Base-by-base conservation (phyloP, 2,888 invertebrate genomes). In the Chaitophorus viminalis region DNA sequence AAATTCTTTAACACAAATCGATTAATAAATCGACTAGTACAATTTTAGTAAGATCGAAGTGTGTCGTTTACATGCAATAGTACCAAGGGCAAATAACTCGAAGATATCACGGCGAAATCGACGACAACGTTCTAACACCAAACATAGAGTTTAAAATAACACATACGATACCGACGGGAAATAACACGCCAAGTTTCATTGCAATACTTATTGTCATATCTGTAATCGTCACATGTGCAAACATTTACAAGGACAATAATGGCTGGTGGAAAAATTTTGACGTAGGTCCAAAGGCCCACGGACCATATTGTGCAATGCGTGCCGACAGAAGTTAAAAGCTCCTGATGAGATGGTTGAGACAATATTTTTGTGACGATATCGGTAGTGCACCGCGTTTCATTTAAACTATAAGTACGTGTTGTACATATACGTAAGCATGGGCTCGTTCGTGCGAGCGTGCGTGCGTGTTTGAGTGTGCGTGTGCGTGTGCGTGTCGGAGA, bases 281-380 rank as follows among this genome's bases (percentile, higher is more conserved):
- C 78, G 46, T 21, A 70, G 21, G 65, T 81, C 60, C n/a, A 79
- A 79, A 79, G 60, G 36, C 25, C 21, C 60, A 54, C 6, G 39
- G 25, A 78, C 25, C 31, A 29, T 31, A 78, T 46, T 3, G 46
- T 3, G 25, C 36, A 60, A 21, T 72, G 21, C 25, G 68, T 25
- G 8, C 46, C 0, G 25, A 2, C 25, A 46, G 25, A 70, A 70
- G 81, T 70, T 81, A 70, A 82, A 72, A 52, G 70, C 70, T 25
- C 39, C 68, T 11, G 29, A 39, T 46, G 46, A 81, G 25, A 33
- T 33, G 70, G 33, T 18, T 9, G 17, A 33, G 52, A 33, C 82
- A 72, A 54, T 70, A 81, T 25, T 9, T 33, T 60, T 11, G 36
- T 1, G 31, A 83, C 54, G 54, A 60, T 75, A 46, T 29, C 18